Percentiles rank a stretch among this genome's conserved stretches.
Conservation (phyloP, 2,888 invertebrate genomes). For the Luffia ferchaultella region DNA sequence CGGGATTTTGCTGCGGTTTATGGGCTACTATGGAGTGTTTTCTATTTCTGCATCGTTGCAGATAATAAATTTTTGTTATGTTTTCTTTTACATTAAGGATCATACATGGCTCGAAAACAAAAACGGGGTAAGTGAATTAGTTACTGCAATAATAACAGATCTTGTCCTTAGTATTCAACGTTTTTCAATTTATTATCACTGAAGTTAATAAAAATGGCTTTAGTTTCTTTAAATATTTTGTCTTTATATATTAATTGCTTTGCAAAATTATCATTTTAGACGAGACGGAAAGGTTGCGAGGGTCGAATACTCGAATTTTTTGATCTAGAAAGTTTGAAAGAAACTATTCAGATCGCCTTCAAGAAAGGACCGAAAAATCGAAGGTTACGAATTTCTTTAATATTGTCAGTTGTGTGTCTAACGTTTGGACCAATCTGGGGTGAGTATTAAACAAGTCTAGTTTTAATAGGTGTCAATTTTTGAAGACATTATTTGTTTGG, state of each 20-base stretch:
- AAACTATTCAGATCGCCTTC: conserved; percentile 58
- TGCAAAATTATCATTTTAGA: conserved; percentile 24
- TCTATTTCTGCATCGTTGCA: conserved; percentile 43
- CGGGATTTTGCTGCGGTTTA: conserved; percentile 36
- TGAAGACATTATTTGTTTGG: no score
- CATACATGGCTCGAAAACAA: conserved; percentile 48
- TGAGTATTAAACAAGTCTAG: conserved; percentile 29
- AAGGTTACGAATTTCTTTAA: conserved; percentile 39
- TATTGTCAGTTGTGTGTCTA: conserved; percentile 41
- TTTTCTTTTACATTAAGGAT: conserved; percentile 44
- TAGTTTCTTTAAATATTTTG: no score
- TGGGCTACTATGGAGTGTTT: conserved; percentile 66
- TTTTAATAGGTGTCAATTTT: no score
- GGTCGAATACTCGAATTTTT: conserved; percentile 50
- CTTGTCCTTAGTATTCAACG: background rate
- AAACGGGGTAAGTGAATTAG: conserved; percentile 37
- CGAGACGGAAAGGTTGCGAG: conserved; percentile 28
- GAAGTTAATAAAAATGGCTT: no score
- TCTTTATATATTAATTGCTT: conserved; percentile 3
- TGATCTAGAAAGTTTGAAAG: conserved; percentile 50
- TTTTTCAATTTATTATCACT: no score
- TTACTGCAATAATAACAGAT: no score
- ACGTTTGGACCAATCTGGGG: conserved; percentile 52
- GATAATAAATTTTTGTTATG: conserved; percentile 49
- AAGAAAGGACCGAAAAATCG: conserved; percentile 51